Conservation (phyloP, 1,140 invertebrate species). For the Platyura marginata region DNA sequence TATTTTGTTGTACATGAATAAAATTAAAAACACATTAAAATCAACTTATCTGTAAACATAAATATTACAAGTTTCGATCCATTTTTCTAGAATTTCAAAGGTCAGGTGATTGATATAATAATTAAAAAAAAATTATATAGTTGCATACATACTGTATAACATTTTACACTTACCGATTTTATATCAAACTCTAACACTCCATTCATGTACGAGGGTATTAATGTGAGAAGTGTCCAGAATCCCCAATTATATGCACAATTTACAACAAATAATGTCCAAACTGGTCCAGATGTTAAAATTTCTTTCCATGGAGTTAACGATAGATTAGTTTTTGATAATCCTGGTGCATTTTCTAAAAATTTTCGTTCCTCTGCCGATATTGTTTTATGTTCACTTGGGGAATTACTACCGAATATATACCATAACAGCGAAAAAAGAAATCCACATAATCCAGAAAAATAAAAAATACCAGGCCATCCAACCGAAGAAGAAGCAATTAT, state of each 20-base stretch:
- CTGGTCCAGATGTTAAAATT: conserved; percentile 57
- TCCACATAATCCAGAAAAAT: conserved; percentile 45
- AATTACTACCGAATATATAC: conserved; percentile 40
- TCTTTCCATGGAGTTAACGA: conserved; percentile 45
- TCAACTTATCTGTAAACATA: no score
- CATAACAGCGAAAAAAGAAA: conserved; percentile 41
- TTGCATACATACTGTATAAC: no score
- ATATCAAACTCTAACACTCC: conserved; percentile 62
- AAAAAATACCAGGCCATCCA: conserved; percentile 66
- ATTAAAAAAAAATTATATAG: no score
- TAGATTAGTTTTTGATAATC: conserved; percentile 8
- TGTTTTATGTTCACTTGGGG: conserved; percentile 34
- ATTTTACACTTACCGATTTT: conserved; percentile 23
- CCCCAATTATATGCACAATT: conserved; percentile 90
- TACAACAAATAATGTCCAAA: conserved; percentile 65
- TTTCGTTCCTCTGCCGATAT: conserved; percentile 37
- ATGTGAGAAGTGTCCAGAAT: conserved; percentile 80
- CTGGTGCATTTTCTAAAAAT: conserved; percentile 37
- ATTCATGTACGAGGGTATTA: conserved; percentile 81
- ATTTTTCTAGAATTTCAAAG: no score
- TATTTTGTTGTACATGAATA: no score
- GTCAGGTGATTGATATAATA: no score
- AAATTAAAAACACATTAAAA: no score
- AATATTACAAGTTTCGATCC: no score
- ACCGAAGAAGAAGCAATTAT: conserved; percentile 35